Evolutionary conservation across 2,888 invertebrate genomes (phyloP).

Genomic region (Stenodera caucasica): DNA sequence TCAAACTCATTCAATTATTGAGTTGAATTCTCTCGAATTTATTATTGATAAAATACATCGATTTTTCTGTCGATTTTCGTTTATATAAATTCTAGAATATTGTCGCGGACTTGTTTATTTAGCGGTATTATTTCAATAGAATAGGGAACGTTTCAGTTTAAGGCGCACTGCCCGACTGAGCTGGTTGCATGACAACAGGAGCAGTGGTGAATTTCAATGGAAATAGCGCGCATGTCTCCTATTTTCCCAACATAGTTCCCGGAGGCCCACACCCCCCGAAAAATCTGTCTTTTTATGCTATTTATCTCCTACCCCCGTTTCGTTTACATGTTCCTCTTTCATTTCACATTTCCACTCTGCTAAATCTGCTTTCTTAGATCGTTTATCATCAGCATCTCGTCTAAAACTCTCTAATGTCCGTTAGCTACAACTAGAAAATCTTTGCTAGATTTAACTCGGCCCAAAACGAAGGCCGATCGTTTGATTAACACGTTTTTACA

Average conservation of each 20-base stretch:
- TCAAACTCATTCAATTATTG: not conserved
- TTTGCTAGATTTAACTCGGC: constrained; percentile 6
- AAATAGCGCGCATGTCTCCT: constrained; percentile 44
- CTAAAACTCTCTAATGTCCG: constrained; percentile 23
- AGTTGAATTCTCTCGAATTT: too few species aligned
- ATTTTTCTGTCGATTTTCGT: not conserved
- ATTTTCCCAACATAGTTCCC: constrained; percentile 43
- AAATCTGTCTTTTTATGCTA: constrained; percentile 50
- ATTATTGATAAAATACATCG: too few species aligned
- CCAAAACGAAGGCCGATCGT: not conserved
- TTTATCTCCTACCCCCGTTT: constrained; percentile 49
- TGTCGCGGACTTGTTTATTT: constrained; percentile 4
- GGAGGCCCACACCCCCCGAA: constrained; percentile 42
- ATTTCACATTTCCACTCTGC: constrained; percentile 50
- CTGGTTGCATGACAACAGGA: constrained; percentile 41
- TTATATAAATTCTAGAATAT: not conserved
- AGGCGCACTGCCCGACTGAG: constrained; percentile 44
- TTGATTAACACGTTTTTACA: constrained; percentile 2
- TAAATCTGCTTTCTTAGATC: constrained; percentile 48
- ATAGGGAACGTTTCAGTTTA: constrained; percentile 12
- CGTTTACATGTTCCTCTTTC: constrained; percentile 51
- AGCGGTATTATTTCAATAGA: too few species aligned
- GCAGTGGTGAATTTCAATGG: constrained; percentile 39
- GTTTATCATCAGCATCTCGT: constrained; percentile 44
- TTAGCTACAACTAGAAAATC: constrained; percentile 23